Evolutionary conservation across 2,888 invertebrate genomes (phyloP), one percentile per base, ranked within the genome.

Genomic region (Acanthosepion esculentum): DNA sequence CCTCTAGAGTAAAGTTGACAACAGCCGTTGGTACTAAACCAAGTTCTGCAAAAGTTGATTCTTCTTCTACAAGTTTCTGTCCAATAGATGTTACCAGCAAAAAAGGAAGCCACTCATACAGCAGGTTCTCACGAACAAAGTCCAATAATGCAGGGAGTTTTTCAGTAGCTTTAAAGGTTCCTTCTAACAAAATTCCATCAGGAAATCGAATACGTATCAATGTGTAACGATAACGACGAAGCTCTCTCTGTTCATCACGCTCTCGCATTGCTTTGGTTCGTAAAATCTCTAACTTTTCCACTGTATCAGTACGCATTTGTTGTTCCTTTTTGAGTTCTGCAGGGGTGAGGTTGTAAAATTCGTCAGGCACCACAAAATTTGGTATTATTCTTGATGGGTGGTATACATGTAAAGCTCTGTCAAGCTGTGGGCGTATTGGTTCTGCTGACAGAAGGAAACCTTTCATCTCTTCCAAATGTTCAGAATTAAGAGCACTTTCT

Each of bases 241-340:
- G 98, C 96, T 98, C 98, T 94, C 98, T 98, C 95, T 98, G 97
- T 96, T 99, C 99, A 95, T 99, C 99, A 95, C 98, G 98, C 97
- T 99, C 99, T 48, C 99, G 98, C 99, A 99, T 99, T 6, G 99
- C 99, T 97, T 99, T 99, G 0, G 99, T 99, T 96, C 99, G 98
- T 18, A 99, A 98, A 98, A 99, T 98, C 97, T 98, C 98, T 96
- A 98, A 98, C 96, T 98, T 98, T 97, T 99, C 99, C 91, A 98
- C 98, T 4, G 98, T 98, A 97, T 99, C 98, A 33, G 98, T 97
- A 94, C 96, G 95, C 26, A 96, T 94, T 95, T 97, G 97, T 95
- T 97, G 97, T 94, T 99, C 99, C 95, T 98, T 98, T 97, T 98
- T 99, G 26, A 99, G 97, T 97, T 99, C 99, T 95, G 99, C 99